A percentile compares a stretch with the other conserved stretches of the same genome.
These are phyloP conservation scores for Ibidorhyncha struthersii DNA, from an alignment of 2,113 vertebrate genomes.

Conservation along the genomic window DNA sequence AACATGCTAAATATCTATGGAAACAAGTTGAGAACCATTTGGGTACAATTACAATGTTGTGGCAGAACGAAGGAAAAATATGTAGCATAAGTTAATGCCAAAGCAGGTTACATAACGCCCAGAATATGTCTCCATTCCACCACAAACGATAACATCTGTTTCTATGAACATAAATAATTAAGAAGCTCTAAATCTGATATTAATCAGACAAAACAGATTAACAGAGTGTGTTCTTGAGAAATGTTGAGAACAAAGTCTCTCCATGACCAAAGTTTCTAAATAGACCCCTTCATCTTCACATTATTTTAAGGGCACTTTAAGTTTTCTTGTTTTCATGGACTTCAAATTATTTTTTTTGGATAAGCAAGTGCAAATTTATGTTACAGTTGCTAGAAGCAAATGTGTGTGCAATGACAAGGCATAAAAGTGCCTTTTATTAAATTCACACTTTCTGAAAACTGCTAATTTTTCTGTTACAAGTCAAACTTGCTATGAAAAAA, in stretches of 20 bases:
- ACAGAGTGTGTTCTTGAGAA: background rate
- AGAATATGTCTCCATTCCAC: constrained; percentile 38
- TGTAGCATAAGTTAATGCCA: constrained; percentile 21
- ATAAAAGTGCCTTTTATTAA: background rate
- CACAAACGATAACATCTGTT: constrained; percentile 64
- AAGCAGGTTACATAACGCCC: constrained; percentile 42
- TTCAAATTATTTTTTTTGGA: background rate
- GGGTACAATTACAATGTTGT: constrained; percentile 13
- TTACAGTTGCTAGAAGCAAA: background rate
- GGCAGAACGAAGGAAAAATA: constrained; percentile 44
- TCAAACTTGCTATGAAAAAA: background rate
- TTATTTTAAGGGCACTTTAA: background rate
- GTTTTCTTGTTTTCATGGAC: background rate
- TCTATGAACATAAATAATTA: constrained; percentile 12
- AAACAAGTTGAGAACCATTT: background rate
- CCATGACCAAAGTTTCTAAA: background rate
- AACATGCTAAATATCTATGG: constrained; percentile 13
- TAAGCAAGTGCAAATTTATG: background rate
- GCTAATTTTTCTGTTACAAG: background rate
- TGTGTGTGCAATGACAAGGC: background rate
- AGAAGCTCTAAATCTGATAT: constrained; percentile 13
- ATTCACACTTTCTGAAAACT: constrained; percentile 1
- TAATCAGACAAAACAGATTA: constrained; percentile 33
- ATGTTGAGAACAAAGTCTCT: background rate
- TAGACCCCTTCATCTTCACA: background rate